Conservation (phyloP, 2,113 vertebrate genomes). For the Odontophorus gujanensis region DNA sequence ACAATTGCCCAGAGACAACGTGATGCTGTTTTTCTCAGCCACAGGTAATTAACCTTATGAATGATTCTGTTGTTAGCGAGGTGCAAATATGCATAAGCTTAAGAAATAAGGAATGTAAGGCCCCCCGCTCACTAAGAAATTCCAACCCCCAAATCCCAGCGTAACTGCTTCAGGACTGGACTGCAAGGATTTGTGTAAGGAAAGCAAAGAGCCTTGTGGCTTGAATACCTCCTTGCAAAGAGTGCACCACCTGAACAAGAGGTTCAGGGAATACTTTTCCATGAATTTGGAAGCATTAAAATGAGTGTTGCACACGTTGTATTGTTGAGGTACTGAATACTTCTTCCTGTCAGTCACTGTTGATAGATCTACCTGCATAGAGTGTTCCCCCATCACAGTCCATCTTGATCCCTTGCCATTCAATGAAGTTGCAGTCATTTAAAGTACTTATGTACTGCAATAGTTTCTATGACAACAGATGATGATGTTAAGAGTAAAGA, state of each 20-base stretch:
- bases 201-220: constrained; percentile 38
- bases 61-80: constrained; percentile 32
- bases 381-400: constrained; percentile 49
- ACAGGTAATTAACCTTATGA: neutral
- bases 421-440: constrained; percentile 73
- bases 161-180: constrained; percentile 4
- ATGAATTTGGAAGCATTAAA: constrained; percentile 26
- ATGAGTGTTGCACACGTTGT: neutral
- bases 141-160: neutral
- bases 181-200: neutral
- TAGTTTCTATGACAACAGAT: constrained; percentile 80
- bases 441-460: constrained; percentile 71
- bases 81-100: constrained; percentile 22
- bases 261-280: neutral
- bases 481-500: constrained; percentile 76
- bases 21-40: neutral
- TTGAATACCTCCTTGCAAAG: constrained; percentile 36
- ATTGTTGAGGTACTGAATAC: constrained; percentile 2
- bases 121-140: neutral
- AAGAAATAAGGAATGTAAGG: constrained; percentile 21
- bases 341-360: neutral
- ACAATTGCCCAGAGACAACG: neutral
- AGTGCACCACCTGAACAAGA: constrained; percentile 51
- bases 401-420: constrained; percentile 71
- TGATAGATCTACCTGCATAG: constrained; percentile 29